Conservation (phyloP, 1,140 invertebrate species). For the Theocolax elegans region DNA sequence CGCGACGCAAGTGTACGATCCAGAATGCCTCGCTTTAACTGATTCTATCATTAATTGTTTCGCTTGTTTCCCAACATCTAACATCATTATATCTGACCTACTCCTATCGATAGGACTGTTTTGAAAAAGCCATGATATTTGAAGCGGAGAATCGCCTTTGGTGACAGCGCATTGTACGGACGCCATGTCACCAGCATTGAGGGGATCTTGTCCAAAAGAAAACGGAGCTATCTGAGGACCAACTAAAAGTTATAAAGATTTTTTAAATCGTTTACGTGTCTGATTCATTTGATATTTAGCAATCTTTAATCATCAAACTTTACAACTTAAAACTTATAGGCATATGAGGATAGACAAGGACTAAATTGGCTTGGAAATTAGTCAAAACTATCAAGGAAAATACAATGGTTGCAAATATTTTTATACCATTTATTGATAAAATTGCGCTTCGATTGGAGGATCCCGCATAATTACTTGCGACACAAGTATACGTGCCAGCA, state of each 20-base stretch:
- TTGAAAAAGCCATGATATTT: slow-evolving; percentile 76
- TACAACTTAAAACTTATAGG: not conserved
- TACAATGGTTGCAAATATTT: not conserved
- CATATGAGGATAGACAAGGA: not conserved
- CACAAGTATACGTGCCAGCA: slow-evolving; percentile 84
- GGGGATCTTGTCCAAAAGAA: slow-evolving; percentile 75
- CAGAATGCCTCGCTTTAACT: slow-evolving; percentile 72
- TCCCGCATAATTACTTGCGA: slow-evolving; percentile 79
- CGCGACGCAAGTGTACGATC: slow-evolving; percentile 76
- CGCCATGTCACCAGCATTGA: slow-evolving; percentile 75
- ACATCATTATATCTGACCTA: slow-evolving; percentile 67
- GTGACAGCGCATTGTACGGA: slow-evolving; percentile 75
- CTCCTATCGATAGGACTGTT: slow-evolving; percentile 63
- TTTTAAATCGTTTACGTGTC: too few relatives aligned
- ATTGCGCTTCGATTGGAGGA: slow-evolving; percentile 76
- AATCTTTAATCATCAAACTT: not conserved
- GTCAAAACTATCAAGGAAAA: not conserved
- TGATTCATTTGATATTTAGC: too few relatives aligned
- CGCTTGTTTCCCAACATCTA: slow-evolving; percentile 73
- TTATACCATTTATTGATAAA: slow-evolving; percentile 79
- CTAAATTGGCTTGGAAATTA: not conserved
- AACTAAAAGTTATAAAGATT: slow-evolving; percentile 64
- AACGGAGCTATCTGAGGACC: slow-evolving; percentile 80
- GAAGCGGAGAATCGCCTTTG: slow-evolving; percentile 79
- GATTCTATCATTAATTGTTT: slow-evolving; percentile 76